Conservation (phyloP, 1,140 invertebrate species). For the Ips nitidus region DNA sequence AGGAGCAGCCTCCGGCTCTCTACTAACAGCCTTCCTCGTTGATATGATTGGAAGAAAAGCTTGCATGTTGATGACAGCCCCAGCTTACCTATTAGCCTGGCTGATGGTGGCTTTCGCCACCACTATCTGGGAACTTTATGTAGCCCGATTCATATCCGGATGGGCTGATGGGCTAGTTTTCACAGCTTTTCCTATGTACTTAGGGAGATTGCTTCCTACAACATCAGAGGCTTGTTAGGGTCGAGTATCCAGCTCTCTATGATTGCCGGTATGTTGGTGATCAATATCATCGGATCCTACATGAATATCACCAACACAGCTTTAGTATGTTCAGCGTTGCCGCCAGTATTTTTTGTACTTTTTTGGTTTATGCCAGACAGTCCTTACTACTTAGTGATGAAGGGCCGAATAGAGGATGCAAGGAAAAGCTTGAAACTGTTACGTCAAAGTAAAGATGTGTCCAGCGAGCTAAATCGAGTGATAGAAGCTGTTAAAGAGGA, state of each 20-base stretch:
- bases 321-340: slow-evolving; percentile 59
- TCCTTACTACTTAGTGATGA: slow-evolving; percentile 68
- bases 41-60: slow-evolving; percentile 66
- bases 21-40: slow-evolving; percentile 49
- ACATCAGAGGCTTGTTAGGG: slow-evolving; percentile 61
- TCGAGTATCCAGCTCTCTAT: slow-evolving; percentile 38
- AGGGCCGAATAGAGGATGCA: slow-evolving; percentile 62
- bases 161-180: slow-evolving; percentile 68
- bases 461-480: slow-evolving; percentile 63
- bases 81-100: slow-evolving; percentile 68
- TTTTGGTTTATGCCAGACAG: slow-evolving; percentile 77
- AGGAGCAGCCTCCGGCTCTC: slow-evolving; percentile 56
- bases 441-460: slow-evolving; percentile 60
- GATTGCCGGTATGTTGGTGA: slow-evolving; percentile 66
- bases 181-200: slow-evolving; percentile 64
- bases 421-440: slow-evolving; percentile 62
- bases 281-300: slow-evolving; percentile 66
- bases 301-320: slow-evolving; percentile 61
- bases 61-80: slow-evolving; percentile 61
- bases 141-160: slow-evolving; percentile 57
- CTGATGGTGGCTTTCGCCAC: slow-evolving; percentile 61
- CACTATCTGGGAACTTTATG: slow-evolving; percentile 58
- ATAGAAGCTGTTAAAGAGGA: slow-evolving; percentile 49
- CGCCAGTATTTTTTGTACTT: slow-evolving; percentile 62
- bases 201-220: slow-evolving; percentile 68